A percentile compares a stretch with the other conserved stretches of the same genome.
Evolutionary conservation across 2,888 invertebrate genomes (phyloP).

Genomic region (Meta bourneti): DNA sequence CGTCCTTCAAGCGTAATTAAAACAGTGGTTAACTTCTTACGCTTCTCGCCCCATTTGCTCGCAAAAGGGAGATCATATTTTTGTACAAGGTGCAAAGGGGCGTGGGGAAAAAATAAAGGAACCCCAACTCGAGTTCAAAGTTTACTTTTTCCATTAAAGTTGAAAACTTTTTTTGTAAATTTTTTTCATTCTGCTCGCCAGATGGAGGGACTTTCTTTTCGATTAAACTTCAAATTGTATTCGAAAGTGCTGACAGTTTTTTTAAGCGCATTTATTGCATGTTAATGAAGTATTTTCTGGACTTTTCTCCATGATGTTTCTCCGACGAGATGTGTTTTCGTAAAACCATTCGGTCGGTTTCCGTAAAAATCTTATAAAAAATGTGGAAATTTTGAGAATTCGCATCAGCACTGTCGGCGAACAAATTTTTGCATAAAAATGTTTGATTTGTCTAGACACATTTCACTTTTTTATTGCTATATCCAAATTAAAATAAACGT

Average conservation of each 20-base stretch:
- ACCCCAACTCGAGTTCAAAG: constrained; percentile 5
- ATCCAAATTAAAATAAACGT: too few species aligned
- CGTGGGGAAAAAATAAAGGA: background rate
- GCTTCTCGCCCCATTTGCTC: constrained; percentile 42
- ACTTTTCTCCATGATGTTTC: background rate
- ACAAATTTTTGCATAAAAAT: too few species aligned
- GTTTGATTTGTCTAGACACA: too few species aligned
- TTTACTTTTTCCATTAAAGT: constrained; percentile 11
- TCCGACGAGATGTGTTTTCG: background rate
- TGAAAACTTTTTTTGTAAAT: background rate
- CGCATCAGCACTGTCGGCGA: too few species aligned
- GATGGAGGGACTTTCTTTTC: background rate
- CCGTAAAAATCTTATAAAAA: too few species aligned
- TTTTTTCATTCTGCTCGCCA: background rate
- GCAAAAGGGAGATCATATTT: constrained; percentile 35
- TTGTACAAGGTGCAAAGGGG: constrained; percentile 17
- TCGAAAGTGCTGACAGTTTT: background rate
- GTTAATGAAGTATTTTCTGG: background rate
- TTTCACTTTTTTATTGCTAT: too few species aligned
- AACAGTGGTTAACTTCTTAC: constrained; percentile 48
- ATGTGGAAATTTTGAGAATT: too few species aligned
- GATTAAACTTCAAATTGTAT: background rate
- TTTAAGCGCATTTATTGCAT: background rate
- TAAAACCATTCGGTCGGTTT: too few species aligned
- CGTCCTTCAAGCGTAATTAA: constrained; percentile 33